Conservation (phyloP, 1,140 invertebrate species). For the Daktulosphaira vitifoliae region DNA sequence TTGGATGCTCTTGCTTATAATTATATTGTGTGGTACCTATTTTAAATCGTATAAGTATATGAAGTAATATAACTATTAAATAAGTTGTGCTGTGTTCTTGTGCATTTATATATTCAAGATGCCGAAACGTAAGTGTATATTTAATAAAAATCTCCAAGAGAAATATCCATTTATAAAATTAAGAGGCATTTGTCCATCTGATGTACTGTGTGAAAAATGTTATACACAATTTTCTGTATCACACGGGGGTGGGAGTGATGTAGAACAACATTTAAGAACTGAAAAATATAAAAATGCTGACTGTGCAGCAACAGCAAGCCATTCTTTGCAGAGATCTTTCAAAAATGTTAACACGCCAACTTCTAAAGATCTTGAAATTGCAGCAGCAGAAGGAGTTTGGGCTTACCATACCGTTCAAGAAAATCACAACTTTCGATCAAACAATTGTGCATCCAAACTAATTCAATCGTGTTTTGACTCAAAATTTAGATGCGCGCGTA, state of each 20-base stretch:
- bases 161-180: no score
- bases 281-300: conserved; percentile 6
- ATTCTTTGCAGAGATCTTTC: not conserved
- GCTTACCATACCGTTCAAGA: no score
- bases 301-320: not conserved
- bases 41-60: no score
- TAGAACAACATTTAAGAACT: not conserved
- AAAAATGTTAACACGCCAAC: conserved; percentile 8
- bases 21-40: no score
- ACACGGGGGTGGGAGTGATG: conserved; percentile 4
- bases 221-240: conserved; percentile 4
- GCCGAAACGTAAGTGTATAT: no score
- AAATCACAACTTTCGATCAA: conserved; percentile 40
- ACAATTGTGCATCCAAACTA: conserved; percentile 36
- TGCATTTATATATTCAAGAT: no score
- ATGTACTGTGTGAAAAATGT: conserved; percentile 13
- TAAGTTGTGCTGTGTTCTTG: no score
- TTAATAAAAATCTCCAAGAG: no score
- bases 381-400: conserved; percentile 36
- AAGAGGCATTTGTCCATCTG: not conserved
- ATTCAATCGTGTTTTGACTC: no score
- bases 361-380: conserved; percentile 16
- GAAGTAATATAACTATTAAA: no score
- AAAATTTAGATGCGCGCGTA: no score
- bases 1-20: no score